These are phyloP conservation scores for Pachyrhynchus sulphureomaculatus DNA, from an alignment of 1,140 invertebrate species.

Conservation along the genomic window DNA sequence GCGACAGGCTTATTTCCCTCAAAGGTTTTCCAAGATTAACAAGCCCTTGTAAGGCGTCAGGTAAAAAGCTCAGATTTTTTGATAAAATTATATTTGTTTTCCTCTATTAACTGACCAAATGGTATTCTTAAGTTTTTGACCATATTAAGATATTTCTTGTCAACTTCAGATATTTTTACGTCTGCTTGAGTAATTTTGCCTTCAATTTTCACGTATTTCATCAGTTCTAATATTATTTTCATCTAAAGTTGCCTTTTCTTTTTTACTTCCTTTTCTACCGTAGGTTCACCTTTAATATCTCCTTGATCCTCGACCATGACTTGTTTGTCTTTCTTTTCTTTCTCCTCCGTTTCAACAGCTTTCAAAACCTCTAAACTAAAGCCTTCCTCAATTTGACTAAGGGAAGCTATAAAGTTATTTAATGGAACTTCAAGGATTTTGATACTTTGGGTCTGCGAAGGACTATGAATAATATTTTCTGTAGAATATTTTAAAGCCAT, in stretches of 20 bases:
- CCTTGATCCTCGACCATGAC: too few relatives aligned
- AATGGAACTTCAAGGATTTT: too few relatives aligned
- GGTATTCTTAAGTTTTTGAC: conserved; percentile 11
- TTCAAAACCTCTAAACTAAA: too few relatives aligned
- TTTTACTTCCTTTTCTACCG: neutral
- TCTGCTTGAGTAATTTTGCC: too few relatives aligned
- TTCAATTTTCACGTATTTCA: too few relatives aligned
- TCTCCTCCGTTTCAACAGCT: too few relatives aligned
- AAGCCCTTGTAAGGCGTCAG: neutral
- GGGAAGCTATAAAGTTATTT: neutral
- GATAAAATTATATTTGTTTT: conserved; percentile 8
- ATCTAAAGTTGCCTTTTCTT: too few relatives aligned
- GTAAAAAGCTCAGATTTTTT: conserved; percentile 7
- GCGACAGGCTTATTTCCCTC: conserved; percentile 1
- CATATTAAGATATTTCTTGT: conserved; percentile 12
- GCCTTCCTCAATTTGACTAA: neutral
- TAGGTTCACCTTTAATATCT: neutral
- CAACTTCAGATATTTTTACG: neutral
- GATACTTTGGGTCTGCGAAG: too few relatives aligned
- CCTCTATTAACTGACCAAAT: conserved; percentile 11
- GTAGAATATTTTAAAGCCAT: neutral
- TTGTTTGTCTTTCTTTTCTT: too few relatives aligned
- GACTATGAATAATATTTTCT: neutral
- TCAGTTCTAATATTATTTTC: too few relatives aligned
- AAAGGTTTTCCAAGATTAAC: conserved; percentile 10